Conservation (phyloP, 1,140 invertebrate species). For the Drosophila persimilis region DNA sequence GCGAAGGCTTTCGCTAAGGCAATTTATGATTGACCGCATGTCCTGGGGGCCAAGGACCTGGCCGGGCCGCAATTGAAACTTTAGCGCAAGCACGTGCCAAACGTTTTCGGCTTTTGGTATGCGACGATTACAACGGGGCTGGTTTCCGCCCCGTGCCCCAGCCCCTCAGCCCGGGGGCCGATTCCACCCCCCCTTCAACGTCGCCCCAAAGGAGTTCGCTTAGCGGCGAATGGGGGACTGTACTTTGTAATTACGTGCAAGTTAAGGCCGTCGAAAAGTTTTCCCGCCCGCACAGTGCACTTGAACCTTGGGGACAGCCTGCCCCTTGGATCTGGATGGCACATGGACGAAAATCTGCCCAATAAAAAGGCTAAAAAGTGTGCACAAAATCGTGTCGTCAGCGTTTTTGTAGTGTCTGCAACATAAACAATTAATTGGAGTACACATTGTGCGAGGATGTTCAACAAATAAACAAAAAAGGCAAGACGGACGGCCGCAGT, state of each 20-base stretch:
- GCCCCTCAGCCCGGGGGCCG: no score
- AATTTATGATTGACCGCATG: slow-evolving; percentile 78
- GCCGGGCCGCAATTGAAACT: slow-evolving; percentile 38
- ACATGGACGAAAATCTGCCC: neutral
- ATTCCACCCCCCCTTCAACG: neutral
- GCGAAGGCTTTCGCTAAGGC: slow-evolving; percentile 59
- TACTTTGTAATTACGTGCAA: slow-evolving; percentile 30
- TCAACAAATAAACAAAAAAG: neutral
- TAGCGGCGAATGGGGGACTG: neutral
- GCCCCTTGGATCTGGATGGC: neutral
- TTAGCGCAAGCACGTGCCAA: slow-evolving; percentile 51
- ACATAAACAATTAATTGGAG: slow-evolving; percentile 12
- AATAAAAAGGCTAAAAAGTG: neutral
- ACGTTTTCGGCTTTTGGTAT: slow-evolving; percentile 43
- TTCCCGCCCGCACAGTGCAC: no score
- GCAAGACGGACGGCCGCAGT: no score
- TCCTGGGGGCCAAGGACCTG: slow-evolving; percentile 39
- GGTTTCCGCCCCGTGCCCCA: neutral
- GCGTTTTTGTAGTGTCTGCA: slow-evolving; percentile 3
- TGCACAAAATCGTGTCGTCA: slow-evolving; percentile 13
- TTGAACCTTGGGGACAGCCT: neutral
- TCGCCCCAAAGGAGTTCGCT: slow-evolving; percentile 23
- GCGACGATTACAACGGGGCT: slow-evolving; percentile 35
- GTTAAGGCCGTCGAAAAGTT: no score
- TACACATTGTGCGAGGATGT: neutral